Evolutionary conservation across 2,888 invertebrate species (phyloP), one percentile per base, ranked within the genome.

Genomic region (Polietes domitor): DNA sequence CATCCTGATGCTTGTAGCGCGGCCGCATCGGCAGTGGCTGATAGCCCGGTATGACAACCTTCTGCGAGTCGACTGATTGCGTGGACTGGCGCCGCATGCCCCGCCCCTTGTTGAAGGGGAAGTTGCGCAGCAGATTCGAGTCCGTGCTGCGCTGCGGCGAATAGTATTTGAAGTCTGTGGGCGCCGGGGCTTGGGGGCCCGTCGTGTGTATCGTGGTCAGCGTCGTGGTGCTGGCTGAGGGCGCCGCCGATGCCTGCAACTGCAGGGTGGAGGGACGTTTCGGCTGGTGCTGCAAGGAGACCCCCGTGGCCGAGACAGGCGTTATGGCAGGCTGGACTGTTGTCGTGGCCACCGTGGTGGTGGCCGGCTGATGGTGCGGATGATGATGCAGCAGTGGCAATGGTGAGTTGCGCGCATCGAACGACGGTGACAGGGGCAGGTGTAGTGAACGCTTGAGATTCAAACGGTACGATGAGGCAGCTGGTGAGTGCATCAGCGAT

Each of bases 161-260:
- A 86, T 89, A 92, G 85, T 92, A 92, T 85, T 92, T 92, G 83
- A 89, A 92, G 86, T 92, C 92, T 74, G 89, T 89, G 9, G 92
- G 92, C 78, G 91, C 91, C 81, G 92, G 92, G 83, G 90, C 88
- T 77, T 88, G 91, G 24, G 91, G 92, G 41, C 90, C 92, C 63
- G 88, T 85, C 7, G 90, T 89, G 53, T 91, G 90, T 85, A 91
- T 90, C 50, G 89, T 89, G 72, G 90, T 89, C 85, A 91, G 86
- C n/a, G 91, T 89, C 24, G 87, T 89, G 21, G 87, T 86, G 80
- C 89, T 89, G 58, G 86, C 88, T 32, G 89, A 87, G 17, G 85
- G 81, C 5, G 85, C 87, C n/a, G 86, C 85, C 43, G 88, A 88
- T 80, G 87, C 87, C 86, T 89, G 89, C 83, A 89, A 85, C 86